phyloP scores from a whole-genome alignment of 1,140 invertebrate genomes.

The Drosophila fuyamai region DNA sequence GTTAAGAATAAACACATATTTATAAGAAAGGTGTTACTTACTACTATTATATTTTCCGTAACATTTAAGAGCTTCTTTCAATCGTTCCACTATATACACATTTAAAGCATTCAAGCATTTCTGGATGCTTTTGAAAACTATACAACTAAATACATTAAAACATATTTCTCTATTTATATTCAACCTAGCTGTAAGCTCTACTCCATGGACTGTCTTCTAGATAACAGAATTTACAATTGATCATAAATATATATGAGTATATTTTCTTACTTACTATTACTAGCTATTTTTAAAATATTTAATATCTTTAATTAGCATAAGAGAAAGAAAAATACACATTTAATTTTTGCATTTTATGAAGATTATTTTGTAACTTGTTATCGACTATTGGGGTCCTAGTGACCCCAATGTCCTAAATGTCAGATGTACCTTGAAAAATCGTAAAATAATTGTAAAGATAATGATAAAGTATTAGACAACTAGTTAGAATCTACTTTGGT shows the following conservation, averaged over 20 bases:
- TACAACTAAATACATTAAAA: conserved; percentile 3
- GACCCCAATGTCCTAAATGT: conserved; percentile 52
- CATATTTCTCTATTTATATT: conserved; percentile 11
- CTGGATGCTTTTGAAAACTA: conserved; percentile 2
- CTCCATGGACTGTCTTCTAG: conserved; percentile 80
- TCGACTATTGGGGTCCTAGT: conserved; percentile 46
- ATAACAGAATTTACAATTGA: conserved; percentile 75
- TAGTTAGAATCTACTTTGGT: conserved; percentile 17
- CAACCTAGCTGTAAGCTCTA: conserved; percentile 65
- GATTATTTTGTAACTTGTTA: conserved; percentile 72
- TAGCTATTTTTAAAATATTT: conserved; percentile 56
- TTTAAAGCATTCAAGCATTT: conserved; percentile 11
- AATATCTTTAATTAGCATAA: conserved; percentile 24
- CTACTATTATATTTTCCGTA: conserved; percentile 6
- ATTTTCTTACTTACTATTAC: conserved; percentile 71
- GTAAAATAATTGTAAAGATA: conserved; percentile 20
- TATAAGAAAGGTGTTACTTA: conserved; percentile 13
- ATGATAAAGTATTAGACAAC: conserved; percentile 1
- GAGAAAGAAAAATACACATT: conserved; percentile 14
- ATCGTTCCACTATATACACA: neutral
- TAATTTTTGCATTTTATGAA: conserved; percentile 55
- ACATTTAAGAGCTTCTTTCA: conserved; percentile 23
- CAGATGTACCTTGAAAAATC: conserved; percentile 71
- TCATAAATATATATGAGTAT: conserved; percentile 40
- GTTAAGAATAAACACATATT: neutral